Percentiles rank a stretch among this genome's conserved stretches.
These are phyloP conservation scores for Odocoileus virginianus DNA, from an alignment of 2,113 vertebrate genomes.

Conservation along the genomic window DNA sequence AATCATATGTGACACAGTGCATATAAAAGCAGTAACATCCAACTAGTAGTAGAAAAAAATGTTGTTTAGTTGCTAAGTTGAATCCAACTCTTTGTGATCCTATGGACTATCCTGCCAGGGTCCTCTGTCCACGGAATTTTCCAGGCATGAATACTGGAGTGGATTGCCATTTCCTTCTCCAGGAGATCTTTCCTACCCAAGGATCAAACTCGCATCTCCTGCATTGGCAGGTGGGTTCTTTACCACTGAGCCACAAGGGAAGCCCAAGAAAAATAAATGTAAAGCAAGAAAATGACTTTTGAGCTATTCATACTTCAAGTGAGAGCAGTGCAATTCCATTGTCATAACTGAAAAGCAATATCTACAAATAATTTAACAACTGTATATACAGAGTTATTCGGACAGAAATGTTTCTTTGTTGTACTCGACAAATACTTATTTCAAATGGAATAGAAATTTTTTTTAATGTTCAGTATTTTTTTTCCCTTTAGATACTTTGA, in stretches of 20 bases:
- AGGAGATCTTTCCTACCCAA: background rate
- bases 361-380: slow-evolving; percentile 55
- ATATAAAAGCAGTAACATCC: slow-evolving; percentile 52
- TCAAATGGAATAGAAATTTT: slow-evolving; percentile 43
- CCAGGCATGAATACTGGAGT: background rate
- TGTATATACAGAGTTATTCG: slow-evolving; percentile 72
- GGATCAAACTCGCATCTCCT: background rate
- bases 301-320: background rate
- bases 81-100: background rate
- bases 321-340: background rate
- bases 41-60: slow-evolving; percentile 59
- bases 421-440: slow-evolving; percentile 52
- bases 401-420: slow-evolving; percentile 66
- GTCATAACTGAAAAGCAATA: slow-evolving; percentile 1
- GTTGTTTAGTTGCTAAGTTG: background rate
- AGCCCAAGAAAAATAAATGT: background rate
- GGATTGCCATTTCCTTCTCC: background rate
- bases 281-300: slow-evolving; percentile 15
- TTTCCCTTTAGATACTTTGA: background rate
- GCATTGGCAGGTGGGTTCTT: background rate
- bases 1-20: background rate
- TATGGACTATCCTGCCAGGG: background rate
- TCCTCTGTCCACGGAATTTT: background rate
- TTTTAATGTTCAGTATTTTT: background rate
- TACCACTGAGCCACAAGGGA: background rate